Base-by-base conservation (phyloP, 2,797 vertebrate genomes). In the Myotis pilosus region DNA sequence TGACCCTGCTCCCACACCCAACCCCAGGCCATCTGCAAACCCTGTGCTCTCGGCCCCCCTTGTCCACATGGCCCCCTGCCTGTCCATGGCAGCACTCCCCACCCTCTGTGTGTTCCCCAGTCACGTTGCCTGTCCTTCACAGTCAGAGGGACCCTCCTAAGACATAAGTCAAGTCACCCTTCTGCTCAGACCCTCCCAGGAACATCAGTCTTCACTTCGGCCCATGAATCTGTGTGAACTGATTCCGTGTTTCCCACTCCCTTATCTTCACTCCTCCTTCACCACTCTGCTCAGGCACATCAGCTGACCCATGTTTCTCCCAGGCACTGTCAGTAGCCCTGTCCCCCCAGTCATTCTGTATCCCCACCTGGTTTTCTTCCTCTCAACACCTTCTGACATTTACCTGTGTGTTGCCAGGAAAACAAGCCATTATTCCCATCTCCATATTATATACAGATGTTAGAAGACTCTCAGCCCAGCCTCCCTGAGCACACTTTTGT, bases 381-480 rank as follows among this genome's bases (percentile, higher is more conserved):
- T 20, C 36, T 44, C 38, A 2, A 22, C 80, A 38, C 53, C 49
- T 55, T 36, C 51, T 17, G 51, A 30, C 28, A 3, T 5, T 47
- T 5, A 3, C 47, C 72, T 4, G 38, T 2, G 76, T 20, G 10
- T 62, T 10, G 44, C n/a, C 62, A 60, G 64, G 51, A 5, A 11
- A 13, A 19, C 3, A n/a, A 12, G 8, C 57, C 19, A 3, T 25
- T 17, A 44, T 23, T 8, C 22, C 16, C 4, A 1, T 53, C 8
- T 20, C 17, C 38, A 66, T 20, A 1, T 8, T 17, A 2, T 8
- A 0, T 6, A 8, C 5, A 9, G 1, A 10, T 22, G 25, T 74
- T 22, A 8, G 5, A 20, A 4, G 9, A 3, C 36, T 5, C 55
- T n/a, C 44, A 8, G 13, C 4, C 0, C 20, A 0, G 0, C 3